Evolutionary conservation across 2,113 vertebrate genomes (phyloP).

Genomic region (Neomonachus schauinslandi): DNA sequence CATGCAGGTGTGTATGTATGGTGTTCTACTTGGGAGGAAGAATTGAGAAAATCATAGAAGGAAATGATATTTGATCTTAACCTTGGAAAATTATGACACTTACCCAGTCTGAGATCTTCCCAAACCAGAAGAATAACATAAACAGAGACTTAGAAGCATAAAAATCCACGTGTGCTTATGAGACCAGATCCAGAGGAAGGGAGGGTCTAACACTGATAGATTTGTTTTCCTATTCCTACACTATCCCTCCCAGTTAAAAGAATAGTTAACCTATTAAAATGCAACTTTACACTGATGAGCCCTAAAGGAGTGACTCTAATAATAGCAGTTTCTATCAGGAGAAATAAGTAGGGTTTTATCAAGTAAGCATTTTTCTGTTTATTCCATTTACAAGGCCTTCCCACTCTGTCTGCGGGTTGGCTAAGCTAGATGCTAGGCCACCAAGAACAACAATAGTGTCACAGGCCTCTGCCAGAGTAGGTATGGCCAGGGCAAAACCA

Average conservation of each 20-base stretch:
- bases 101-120: not conserved
- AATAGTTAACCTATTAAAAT: constrained; percentile 14
- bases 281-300: not conserved
- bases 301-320: not conserved
- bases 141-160: not conserved
- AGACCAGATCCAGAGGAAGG: not conserved
- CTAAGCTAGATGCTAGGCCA: not conserved
- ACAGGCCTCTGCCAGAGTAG: not conserved
- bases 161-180: not conserved
- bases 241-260: not conserved
- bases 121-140: not conserved
- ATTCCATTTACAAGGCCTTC: not conserved
- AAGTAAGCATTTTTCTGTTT: not conserved
- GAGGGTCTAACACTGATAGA: not conserved
- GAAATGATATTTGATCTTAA: not conserved
- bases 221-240: not conserved
- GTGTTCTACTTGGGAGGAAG: not conserved
- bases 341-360: not conserved
- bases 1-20: not conserved
- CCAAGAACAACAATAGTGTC: not conserved
- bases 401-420: not conserved
- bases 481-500: not conserved
- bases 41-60: not conserved
- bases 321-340: constrained; percentile 24
- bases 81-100: not conserved